phyloP scores from a whole-genome alignment of 2,888 invertebrate genomes.

The Penaeus monodon region DNA sequence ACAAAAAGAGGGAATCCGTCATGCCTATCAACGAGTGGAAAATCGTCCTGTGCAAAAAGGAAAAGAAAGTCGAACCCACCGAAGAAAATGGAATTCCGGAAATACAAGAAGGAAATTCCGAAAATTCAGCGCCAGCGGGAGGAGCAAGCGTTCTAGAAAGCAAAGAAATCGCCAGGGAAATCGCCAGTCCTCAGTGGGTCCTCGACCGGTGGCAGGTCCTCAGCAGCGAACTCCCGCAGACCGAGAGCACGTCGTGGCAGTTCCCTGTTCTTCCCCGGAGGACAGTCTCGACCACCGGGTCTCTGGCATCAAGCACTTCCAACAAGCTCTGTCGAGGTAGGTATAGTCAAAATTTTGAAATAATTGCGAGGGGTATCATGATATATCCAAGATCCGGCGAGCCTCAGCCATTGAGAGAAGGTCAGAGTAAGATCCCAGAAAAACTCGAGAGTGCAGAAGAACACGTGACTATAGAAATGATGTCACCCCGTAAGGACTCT shows the following conservation, averaged over 20 bases:
- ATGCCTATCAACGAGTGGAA: conserved; percentile 48
- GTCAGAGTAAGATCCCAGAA: no score
- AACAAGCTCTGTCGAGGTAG: no score
- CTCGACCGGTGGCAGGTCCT: neutral
- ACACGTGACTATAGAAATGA: no score
- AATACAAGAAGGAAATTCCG: neutral
- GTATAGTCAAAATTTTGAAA: no score
- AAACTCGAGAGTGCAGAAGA: no score
- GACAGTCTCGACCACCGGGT: neutral
- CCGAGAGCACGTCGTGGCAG: neutral
- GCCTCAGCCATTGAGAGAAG: no score
- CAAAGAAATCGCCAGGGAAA: no score
- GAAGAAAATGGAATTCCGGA: neutral
- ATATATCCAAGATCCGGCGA: no score
- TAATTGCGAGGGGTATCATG: no score
- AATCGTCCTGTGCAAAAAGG: conserved; percentile 40
- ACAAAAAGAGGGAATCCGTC: no score
- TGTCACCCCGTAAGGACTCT: no score
- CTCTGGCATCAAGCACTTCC: no score
- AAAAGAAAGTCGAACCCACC: neutral
- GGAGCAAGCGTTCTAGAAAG: neutral
- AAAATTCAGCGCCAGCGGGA: neutral
- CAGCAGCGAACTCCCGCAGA: neutral
- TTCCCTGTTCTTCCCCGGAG: conserved; percentile 31
- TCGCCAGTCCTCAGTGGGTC: neutral